phyloP scores from a whole-genome alignment of 2,113 vertebrate species.

The Calypte anna region DNA sequence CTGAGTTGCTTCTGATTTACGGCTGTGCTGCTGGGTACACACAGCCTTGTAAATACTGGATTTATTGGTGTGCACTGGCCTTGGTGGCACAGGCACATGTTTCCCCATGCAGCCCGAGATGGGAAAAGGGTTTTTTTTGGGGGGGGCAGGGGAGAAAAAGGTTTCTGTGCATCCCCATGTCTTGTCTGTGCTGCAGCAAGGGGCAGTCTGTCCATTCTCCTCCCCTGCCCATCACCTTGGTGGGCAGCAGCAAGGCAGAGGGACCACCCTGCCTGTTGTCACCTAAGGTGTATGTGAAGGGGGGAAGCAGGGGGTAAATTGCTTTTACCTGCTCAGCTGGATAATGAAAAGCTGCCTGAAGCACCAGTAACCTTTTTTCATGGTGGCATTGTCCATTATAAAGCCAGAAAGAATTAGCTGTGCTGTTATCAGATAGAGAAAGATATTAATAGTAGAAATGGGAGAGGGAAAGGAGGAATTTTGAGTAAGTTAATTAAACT shows the following conservation, averaged over 20 bases:
- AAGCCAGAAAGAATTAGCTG: conserved; percentile 78
- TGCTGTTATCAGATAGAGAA: conserved; percentile 76
- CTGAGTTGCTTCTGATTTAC: conserved; percentile 47
- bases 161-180: background rate
- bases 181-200: background rate
- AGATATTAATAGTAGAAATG: conserved; percentile 77
- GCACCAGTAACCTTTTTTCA: conserved; percentile 71
- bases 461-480: conserved; percentile 70
- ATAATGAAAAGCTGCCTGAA: conserved; percentile 76
- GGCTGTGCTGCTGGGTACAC: background rate
- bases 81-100: background rate
- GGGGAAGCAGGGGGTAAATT: conserved; percentile 29
- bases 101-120: background rate
- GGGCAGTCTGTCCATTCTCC: background rate
- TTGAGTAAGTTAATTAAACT: conserved; percentile 77
- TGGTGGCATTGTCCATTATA: conserved; percentile 71
- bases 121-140: no score
- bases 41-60: background rate
- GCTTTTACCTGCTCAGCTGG: conserved; percentile 68
- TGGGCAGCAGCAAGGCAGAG: background rate
- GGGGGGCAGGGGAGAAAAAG: no score
- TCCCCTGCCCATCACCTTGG: no score
- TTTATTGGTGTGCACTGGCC: conserved; percentile 15
- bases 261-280: conserved; percentile 22
- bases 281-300: background rate